Base-by-base conservation (phyloP, 23 tunicate species). In the Halocynthia roretzi region DNA sequence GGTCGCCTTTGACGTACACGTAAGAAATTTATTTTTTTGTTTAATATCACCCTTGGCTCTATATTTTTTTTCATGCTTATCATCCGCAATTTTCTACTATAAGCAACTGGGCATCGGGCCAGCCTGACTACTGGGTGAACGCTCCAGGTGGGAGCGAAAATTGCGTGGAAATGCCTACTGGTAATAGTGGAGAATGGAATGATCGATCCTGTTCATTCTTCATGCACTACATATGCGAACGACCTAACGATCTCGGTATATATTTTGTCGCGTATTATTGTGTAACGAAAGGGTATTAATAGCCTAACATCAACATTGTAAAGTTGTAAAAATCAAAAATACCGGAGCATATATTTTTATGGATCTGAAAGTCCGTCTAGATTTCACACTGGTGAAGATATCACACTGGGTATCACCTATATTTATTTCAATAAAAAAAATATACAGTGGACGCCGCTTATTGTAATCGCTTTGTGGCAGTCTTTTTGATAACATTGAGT, bases 101-200 rank as follows among this genome's bases (percentile, higher is more conserved):
- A 67, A 92, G 98, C 10, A 71, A 87, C 18, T 93, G 98, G 98
- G 81, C 17, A 6, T 56, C 71, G 6, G 94, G 94, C 8, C 94
- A 93, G 55, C 98, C 98, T 5, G 94, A 93, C 62, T 85, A 93
- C 81, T 92, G 92, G 92, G 66, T 66, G 17, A 78, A 81, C 48
- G 85, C 95, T 8, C 54, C 76, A 14, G 94, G 86, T 7, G 65
- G 76, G 10, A 78, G 91, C 15, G 94, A 93, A 80, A 82, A 84
- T 56, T 93, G 98, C 58, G 98, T 77, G 10, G 83, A 79, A 58
- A 62, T 84, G 19, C 9, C 53, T 6, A 55, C 53, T 23, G 69
- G 21, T 20, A 49, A 76, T 8, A 66, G 67, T 71, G 98, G 98
- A 80, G 53, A 54, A 17, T 93, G 98, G 98, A 93, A 93, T 58